Percentiles rank a stretch among this genome's conserved stretches.
These are phyloP conservation scores for Coleophora flavipennella DNA, from an alignment of 2,888 invertebrate genomes.

Conservation along the genomic window DNA sequence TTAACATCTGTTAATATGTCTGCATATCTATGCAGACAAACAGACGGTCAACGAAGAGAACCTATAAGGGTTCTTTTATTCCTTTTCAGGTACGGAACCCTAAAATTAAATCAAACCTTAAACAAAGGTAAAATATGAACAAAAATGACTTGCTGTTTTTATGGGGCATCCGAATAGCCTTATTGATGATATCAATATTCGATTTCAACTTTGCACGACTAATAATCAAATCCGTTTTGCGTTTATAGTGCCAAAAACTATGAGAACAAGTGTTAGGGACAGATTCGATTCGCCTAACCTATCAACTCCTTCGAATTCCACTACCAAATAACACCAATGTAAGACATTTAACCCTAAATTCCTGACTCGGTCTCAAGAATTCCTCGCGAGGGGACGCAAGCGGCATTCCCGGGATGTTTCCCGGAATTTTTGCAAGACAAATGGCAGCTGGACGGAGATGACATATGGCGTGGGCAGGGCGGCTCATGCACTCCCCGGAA, in stretches of 20 bases:
- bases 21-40: too few species aligned
- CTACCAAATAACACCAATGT: slow-evolving; percentile 10
- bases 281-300: neutral
- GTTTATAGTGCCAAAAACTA: neutral
- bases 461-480: slow-evolving; percentile 50
- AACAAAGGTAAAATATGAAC: too few species aligned
- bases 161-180: too few species aligned
- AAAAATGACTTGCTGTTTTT: too few species aligned
- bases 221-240: neutral
- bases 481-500: slow-evolving; percentile 49
- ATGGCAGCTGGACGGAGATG: slow-evolving; percentile 62
- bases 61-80: too few species aligned
- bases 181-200: too few species aligned
- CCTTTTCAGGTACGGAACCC: too few species aligned
- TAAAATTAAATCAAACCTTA: too few species aligned
- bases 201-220: too few species aligned
- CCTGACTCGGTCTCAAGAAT: slow-evolving; percentile 21
- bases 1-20: too few species aligned
- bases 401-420: slow-evolving; percentile 52
- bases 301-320: slow-evolving; percentile 3
- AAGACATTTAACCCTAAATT: slow-evolving; percentile 28
- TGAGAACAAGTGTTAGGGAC: neutral
- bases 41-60: too few species aligned
- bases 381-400: slow-evolving; percentile 21
- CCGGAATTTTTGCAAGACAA: slow-evolving; percentile 68